A percentile compares a stretch with the other conserved stretches of the same genome.
phyloP scores from a whole-genome alignment of 2,797 vertebrate genomes.

The Menidia menidia region DNA sequence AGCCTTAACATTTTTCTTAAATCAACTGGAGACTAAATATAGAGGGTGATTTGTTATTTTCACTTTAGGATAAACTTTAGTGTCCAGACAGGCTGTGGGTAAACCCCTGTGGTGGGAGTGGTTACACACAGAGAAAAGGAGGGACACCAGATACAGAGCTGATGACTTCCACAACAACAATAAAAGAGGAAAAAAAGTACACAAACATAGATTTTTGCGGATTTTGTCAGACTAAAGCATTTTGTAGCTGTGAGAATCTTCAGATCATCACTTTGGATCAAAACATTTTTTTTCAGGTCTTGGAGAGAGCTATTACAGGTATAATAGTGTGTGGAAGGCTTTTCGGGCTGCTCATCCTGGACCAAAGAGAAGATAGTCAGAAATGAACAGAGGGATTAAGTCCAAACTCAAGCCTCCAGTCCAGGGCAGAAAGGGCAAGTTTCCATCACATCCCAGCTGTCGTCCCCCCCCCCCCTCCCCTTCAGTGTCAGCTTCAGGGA shows the following conservation, averaged over 20 bases:
- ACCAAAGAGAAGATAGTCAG: slow-evolving; percentile 59
- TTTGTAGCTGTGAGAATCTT: slow-evolving; percentile 12
- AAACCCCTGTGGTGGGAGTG: too few relatives aligned
- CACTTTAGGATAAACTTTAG: slow-evolving; percentile 37
- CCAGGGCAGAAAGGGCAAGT: slow-evolving; percentile 69
- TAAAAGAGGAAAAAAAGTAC: background rate
- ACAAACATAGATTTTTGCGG: background rate
- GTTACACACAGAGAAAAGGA: too few relatives aligned
- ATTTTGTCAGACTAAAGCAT: background rate
- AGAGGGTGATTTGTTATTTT: slow-evolving; percentile 22
- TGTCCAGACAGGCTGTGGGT: background rate
- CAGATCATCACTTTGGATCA: slow-evolving; percentile 32
- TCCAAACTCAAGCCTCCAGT: slow-evolving; percentile 64
- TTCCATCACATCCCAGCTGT: slow-evolving; percentile 81
- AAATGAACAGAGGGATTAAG: slow-evolving; percentile 71
- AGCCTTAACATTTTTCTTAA: background rate
- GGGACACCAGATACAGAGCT: too few relatives aligned
- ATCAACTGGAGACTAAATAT: background rate
- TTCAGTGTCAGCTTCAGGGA: slow-evolving; percentile 74
- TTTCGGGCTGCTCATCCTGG: slow-evolving; percentile 53
- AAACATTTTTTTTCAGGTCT: slow-evolving; percentile 42
- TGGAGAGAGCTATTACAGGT: slow-evolving; percentile 40
- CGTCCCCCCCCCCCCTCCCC: slow-evolving; percentile 58
- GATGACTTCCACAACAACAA: background rate
- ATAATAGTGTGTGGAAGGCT: slow-evolving; percentile 60